phyloP scores from a whole-genome alignment of 2,888 invertebrate species.

The Cheilosia soror region DNA sequence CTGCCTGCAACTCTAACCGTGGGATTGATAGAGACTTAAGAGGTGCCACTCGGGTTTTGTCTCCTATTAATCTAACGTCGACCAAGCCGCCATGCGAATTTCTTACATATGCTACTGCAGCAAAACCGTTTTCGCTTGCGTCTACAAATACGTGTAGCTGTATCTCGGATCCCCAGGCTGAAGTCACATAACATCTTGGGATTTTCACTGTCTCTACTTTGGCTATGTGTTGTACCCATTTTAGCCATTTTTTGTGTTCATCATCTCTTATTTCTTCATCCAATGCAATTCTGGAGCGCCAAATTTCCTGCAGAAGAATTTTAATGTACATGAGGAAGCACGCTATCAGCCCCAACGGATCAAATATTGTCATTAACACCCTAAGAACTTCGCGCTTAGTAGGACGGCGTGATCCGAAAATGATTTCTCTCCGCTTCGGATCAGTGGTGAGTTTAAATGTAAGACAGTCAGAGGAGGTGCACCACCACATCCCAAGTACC shows the following conservation, averaged over 20 bases:
- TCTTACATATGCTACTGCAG: constrained; percentile 54
- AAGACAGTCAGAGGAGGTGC: constrained; percentile 39
- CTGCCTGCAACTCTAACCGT: constrained; percentile 75
- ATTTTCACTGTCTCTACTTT: constrained; percentile 34
- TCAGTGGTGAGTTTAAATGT: constrained; percentile 33
- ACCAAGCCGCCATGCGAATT: not conserved
- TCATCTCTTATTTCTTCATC: constrained; percentile 50
- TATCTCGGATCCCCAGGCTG: not conserved
- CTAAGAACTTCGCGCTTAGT: constrained; percentile 67
- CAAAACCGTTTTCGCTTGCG: constrained; percentile 62
- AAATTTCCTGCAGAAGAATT: constrained; percentile 67
- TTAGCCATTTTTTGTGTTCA: constrained; percentile 31
- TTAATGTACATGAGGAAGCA: constrained; percentile 53
- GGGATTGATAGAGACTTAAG: constrained; percentile 54
- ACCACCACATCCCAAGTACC: constrained; percentile 66
- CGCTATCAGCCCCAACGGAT: constrained; percentile 59
- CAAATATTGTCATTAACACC: constrained; percentile 66
- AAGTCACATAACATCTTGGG: constrained; percentile 54
- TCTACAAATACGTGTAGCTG: constrained; percentile 73
- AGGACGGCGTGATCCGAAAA: constrained; percentile 21
- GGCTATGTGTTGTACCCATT: constrained; percentile 34
- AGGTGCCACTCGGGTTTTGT: constrained; percentile 53
- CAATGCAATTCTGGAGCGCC: constrained; percentile 62
- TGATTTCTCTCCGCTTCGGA: constrained; percentile 4
- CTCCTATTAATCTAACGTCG: constrained; percentile 21